Base-by-base conservation (phyloP, 2,888 invertebrate genomes). In the Steromphala cineraria region DNA sequence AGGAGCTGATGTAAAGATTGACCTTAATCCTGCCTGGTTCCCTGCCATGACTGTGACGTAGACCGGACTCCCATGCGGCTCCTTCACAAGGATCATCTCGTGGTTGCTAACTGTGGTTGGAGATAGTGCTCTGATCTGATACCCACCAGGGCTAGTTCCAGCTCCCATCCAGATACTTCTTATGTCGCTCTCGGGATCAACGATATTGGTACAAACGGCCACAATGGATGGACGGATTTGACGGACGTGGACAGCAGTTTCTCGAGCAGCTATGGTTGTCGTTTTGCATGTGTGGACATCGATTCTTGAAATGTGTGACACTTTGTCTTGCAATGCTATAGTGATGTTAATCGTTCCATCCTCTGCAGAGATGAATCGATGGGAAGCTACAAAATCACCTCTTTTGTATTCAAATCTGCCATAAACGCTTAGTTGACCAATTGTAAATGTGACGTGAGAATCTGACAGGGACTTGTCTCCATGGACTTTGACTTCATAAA, bases 351-450 rank as follows among this genome's bases (percentile, higher is more conserved):
- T 19, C 10, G 13, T 31, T 19, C 79, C 71, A 19, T 19, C 13
- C 52, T 80, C 24, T 17, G 76, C 67, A 31, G 53, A 52, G 28
- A 76, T 36, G 67, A 75, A 75, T 40, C 17, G 24, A 56, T 80
- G 75, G 17, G 28, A 46, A n/a, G 75, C 62, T 13, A 40, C 46
- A 19, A 28, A 28, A 13, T 56, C 40, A 31, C 8, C 74, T 5
- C 17, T 74, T 40, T 62, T 62, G 28, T 62, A 13, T 17, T 62
- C 62, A 62, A 62, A 62, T n/a, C 24, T 10, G 10, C 28, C 62
- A 24, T 24, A 28, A 5, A 62, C 28, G 28, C n/a, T 13, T 8
- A 62, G 28, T 62, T 62, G 24, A 24, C 62, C 62, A 28, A 62
- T 31, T 15, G 10, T 62, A 62, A 62, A 62, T 24, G 28, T 62